These are phyloP conservation scores for Steatocranus sp. DNA, from an alignment of 2,797 vertebrate genomes.

Conservation along the genomic window DNA sequence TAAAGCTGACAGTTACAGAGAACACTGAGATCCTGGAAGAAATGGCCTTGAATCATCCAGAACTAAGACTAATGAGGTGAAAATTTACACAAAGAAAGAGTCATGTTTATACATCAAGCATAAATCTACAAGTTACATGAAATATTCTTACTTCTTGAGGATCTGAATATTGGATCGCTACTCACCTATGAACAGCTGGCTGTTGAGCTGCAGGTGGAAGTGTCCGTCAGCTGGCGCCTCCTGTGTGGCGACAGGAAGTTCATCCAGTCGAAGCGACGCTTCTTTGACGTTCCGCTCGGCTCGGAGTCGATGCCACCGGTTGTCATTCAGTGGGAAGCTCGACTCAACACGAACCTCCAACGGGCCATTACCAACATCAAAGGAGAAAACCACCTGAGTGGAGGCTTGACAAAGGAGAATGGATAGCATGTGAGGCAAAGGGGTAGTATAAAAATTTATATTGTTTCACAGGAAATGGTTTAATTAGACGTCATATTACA, in stretches of 20 bases:
- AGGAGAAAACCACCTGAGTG: constrained; percentile 80
- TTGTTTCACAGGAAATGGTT: background rate
- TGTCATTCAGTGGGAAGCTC: constrained; percentile 77
- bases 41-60: background rate
- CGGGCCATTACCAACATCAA: constrained; percentile 86
- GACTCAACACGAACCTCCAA: constrained; percentile 73
- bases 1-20: background rate
- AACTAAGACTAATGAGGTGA: background rate
- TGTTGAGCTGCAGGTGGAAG: constrained; percentile 84
- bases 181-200: constrained; percentile 89
- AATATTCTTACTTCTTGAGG: background rate
- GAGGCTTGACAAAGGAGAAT: constrained; percentile 73
- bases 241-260: constrained; percentile 69
- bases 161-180: background rate
- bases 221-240: constrained; percentile 79
- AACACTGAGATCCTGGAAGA: accelerated
- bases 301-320: constrained; percentile 85
- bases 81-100: background rate
- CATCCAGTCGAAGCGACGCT: constrained; percentile 80
- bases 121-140: background rate
- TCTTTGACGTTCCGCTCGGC: constrained; percentile 87
- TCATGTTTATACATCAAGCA: background rate
- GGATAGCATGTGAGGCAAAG: background rate
- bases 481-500: background rate
- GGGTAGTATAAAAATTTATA: accelerated